These are phyloP conservation scores for Epinotia brunnichana DNA, from an alignment of 2,888 invertebrate genomes.

Conservation along the genomic window DNA sequence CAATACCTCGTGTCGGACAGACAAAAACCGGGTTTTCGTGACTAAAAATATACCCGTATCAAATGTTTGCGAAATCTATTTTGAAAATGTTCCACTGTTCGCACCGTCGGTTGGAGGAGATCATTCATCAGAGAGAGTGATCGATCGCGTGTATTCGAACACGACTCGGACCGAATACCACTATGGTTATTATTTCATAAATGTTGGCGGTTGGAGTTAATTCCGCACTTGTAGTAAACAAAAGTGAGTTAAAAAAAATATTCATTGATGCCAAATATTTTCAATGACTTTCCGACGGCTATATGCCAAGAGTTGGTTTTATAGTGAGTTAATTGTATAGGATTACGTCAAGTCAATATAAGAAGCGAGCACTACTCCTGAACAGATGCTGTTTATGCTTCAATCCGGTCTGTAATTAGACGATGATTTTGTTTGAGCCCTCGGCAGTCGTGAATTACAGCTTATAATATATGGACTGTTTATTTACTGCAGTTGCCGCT, in stretches of 20 bases:
- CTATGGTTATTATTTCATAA: slow-evolving; percentile 20
- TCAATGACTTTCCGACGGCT: slow-evolving; percentile 50
- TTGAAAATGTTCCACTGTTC: slow-evolving; percentile 70
- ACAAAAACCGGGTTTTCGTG: slow-evolving; percentile 80
- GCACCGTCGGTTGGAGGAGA: slow-evolving; percentile 51
- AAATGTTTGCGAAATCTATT: slow-evolving; percentile 83
- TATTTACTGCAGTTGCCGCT: neutral
- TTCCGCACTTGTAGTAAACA: slow-evolving; percentile 49
- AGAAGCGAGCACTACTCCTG: slow-evolving; percentile 50
- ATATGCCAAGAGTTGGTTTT: slow-evolving; percentile 55
- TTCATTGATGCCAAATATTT: slow-evolving; percentile 39
- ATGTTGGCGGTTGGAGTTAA: slow-evolving; percentile 7
- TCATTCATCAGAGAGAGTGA: slow-evolving; percentile 50
- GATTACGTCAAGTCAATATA: slow-evolving; percentile 53
- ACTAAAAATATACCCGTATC: slow-evolving; percentile 82
- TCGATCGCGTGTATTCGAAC: slow-evolving; percentile 41
- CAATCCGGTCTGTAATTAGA: slow-evolving; percentile 17
- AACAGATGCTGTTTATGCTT: slow-evolving; percentile 48
- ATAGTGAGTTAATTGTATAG: slow-evolving; percentile 47
- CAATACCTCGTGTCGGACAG: slow-evolving; percentile 71
- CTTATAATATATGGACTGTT: neutral
- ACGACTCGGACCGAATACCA: slow-evolving; percentile 6
- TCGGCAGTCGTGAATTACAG: neutral
- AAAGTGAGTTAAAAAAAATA: slow-evolving; percentile 12
- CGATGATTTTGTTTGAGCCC: neutral